Conservation (phyloP, 2,797 vertebrate genomes). For the Anguilla anguilla region DNA sequence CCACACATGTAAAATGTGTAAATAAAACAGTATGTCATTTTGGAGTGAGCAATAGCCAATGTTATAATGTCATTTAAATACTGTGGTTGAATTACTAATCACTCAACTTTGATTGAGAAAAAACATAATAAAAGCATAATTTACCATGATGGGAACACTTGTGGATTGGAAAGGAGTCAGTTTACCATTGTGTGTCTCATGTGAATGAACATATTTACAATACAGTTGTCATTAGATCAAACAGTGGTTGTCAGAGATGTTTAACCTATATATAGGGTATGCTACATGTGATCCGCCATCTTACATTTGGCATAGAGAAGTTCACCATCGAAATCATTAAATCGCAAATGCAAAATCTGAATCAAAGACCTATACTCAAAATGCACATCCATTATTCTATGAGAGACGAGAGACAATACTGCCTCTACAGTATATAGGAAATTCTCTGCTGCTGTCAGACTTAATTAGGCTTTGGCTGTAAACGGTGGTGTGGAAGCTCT, state of each 20-base stretch:
- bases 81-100: too few species aligned
- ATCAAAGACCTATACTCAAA: neutral
- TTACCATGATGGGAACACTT: too few species aligned
- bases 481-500: neutral
- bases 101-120: too few species aligned
- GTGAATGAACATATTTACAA: neutral
- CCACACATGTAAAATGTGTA: too few species aligned
- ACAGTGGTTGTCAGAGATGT: neutral
- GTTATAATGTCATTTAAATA: too few species aligned
- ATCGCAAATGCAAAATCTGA: neutral
- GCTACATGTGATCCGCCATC: neutral
- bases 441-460: neutral
- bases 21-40: too few species aligned
- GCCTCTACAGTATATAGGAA: neutral
- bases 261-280: neutral
- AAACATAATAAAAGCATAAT: too few species aligned
- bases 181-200: neutral
- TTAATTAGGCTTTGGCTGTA: slow-evolving; percentile 11
- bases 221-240: neutral
- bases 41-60: too few species aligned
- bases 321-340: neutral
- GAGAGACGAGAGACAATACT: neutral
- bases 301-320: neutral
- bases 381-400: neutral
- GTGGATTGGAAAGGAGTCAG: too few species aligned